phyloP scores from a whole-genome alignment of 2,797 vertebrate genomes.

The Sebastes itinus region DNA sequence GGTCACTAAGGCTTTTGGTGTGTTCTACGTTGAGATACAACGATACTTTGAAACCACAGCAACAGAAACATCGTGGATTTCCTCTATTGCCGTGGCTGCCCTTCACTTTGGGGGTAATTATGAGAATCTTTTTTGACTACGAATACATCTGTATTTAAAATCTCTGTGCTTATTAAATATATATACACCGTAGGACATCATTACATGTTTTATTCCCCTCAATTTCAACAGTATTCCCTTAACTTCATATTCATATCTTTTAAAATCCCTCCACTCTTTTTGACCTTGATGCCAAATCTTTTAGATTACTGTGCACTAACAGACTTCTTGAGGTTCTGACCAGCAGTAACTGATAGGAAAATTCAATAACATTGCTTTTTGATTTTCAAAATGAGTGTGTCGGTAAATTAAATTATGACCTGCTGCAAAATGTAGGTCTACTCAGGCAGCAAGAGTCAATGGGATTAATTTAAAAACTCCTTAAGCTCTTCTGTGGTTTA shows the following conservation, averaged over 20 bases:
- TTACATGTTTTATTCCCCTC: background rate
- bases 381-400: background rate
- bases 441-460: background rate
- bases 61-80: slow-evolving; percentile 76
- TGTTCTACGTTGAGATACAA: slow-evolving; percentile 75
- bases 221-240: background rate
- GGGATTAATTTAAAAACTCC: background rate
- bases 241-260: background rate
- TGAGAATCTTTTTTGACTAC: background rate
- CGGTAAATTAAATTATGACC: background rate
- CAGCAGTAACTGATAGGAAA: background rate
- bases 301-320: background rate
- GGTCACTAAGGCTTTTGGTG: slow-evolving; percentile 75
- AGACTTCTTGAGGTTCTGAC: background rate
- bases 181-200: background rate
- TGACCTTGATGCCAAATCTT: background rate
- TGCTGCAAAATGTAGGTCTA: background rate
- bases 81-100: slow-evolving; percentile 71
- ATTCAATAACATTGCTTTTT: background rate
- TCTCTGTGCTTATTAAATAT: background rate
- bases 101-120: slow-evolving; percentile 70
- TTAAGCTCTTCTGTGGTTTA: background rate
- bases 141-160: background rate
- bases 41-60: slow-evolving; percentile 71
- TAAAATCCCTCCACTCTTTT: background rate